Evolutionary conservation across 2,888 invertebrate genomes (phyloP), one percentile per base, ranked within the genome.

Genomic region (Yponomeuta malinellus): DNA sequence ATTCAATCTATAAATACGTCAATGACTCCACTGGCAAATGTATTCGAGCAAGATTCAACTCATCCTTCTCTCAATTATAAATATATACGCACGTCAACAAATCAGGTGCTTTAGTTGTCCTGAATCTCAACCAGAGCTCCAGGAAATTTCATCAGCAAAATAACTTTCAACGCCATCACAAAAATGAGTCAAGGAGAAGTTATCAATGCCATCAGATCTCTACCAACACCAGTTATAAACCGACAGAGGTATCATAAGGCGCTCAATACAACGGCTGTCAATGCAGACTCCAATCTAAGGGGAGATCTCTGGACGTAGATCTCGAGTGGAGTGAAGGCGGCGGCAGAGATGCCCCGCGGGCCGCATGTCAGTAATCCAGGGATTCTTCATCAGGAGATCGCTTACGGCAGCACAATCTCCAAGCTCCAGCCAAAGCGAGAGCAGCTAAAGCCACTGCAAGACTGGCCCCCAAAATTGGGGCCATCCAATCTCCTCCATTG

Each of bases 341-440:
- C 80, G 90, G 90, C 77, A 85, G 88, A 1, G 87, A 81, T 4
- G 88, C 89, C 81, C 91, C 91, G 90, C 92, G 92, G 79, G 92
- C 92, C 87, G 89, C 90, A 77, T 92, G 93, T 93, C 93, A 94
- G 90, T 94, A 94, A 79, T 94, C 93, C 86, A 94, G 83, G 67
- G 94, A 94, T 72, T 94, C 93, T 72, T 94, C 94, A 74, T 94
- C 93, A 10, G 93, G 93, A 66, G 93, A 90, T 72, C 93, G 85
- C 76, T 94, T 93, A 78, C 93, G 93, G 86, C 94, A 93, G 83
- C 94, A 95, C 69, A 93, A 81, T 48, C 94, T 93, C 87, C 94
- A 95, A n/a, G 93, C 89, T 9, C 93, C 92, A 52, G 93, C 88
- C 72, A 95, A 83, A 71, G 94, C 94, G 70, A 93, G 92, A 0